Evolutionary conservation across 2,888 invertebrate genomes (phyloP).

Genomic region (Sinhomidia bicolor): DNA sequence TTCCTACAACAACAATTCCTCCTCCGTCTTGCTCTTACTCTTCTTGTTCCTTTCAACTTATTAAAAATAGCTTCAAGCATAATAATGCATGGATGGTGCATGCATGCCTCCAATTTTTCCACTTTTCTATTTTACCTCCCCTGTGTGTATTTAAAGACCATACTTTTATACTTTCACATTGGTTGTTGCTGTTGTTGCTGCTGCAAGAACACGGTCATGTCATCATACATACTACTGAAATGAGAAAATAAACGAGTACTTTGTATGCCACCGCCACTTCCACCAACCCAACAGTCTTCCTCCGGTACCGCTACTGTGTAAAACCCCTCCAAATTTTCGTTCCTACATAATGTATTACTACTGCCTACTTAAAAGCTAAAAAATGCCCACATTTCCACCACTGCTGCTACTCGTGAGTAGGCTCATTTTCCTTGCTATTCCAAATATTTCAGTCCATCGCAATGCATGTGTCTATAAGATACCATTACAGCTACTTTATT

Average conservation of each 20-base stretch:
- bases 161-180: neutral
- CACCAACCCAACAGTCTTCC: neutral
- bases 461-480: neutral
- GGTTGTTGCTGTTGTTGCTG: too few species aligned
- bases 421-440: too few species aligned
- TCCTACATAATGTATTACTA: slow-evolving; percentile 16
- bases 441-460: neutral
- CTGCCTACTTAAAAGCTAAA: slow-evolving; percentile 9
- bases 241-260: neutral
- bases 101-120: slow-evolving; percentile 22
- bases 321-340: slow-evolving; percentile 13
- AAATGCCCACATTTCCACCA: neutral
- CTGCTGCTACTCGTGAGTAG: neutral
- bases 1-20: slow-evolving; percentile 1
- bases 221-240: neutral
- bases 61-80: slow-evolving; percentile 31
- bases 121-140: slow-evolving; percentile 1
- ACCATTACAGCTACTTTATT: neutral
- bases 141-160: slow-evolving; percentile 25
- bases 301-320: neutral
- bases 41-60: slow-evolving; percentile 6
- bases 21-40: neutral
- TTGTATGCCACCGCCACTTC: neutral
- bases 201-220: neutral
- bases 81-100: slow-evolving; percentile 18